Evolutionary conservation across 2,113 vertebrate genomes (phyloP), one percentile per base, ranked within the genome.

Genomic region (Eubucco bourcierii): DNA sequence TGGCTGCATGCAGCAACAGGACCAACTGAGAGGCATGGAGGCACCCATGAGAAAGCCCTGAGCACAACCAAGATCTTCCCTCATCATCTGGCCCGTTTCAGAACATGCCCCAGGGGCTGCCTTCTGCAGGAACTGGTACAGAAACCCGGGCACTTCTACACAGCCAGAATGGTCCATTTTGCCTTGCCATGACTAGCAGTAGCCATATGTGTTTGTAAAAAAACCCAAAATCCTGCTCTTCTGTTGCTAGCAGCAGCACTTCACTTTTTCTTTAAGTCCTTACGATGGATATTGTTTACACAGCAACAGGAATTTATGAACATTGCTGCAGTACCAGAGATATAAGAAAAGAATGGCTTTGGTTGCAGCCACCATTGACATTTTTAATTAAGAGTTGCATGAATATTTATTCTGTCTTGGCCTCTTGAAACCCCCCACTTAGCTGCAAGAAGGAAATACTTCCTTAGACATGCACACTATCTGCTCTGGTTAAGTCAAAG

Each of bases 261-360:
- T 77, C 37, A 67, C 12, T 58, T 58, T 88, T 84, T 61, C 34
- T 52, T 63, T 41, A 73, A 58, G 24, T 6, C 12, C 24, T 12
- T 16, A n/a, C 9, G 15, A 59, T 6, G 1, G 5, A 19, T 4
- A 12, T 5, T 25, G 11, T 18, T 61, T n/a, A n/a, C 31, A 64
- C 0, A 47, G 44, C 7, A 56, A 72, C 29, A 60, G 0, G 0
- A 12, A 41, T 31, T 41, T 2, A 1, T 47, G n/a, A 67, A 50
- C 34, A 67, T 41, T 72, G 27, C 27, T 47, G 60, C 11, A 34
- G 29, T 31, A 47, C 74, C 8, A 61, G 23, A 75, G 25, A 39
- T 25, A 34, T 2, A 63, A 59, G 24, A 56, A 82, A 76, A 76
- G 14, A 8, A 2, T 12, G 3, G 9, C 55, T 87, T 67, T 64